A percentile compares a stretch with the other conserved stretches of the same genome.
Evolutionary conservation across 1,140 invertebrate species (phyloP).

Genomic region (Venustaconcha ellipsiformis): DNA sequence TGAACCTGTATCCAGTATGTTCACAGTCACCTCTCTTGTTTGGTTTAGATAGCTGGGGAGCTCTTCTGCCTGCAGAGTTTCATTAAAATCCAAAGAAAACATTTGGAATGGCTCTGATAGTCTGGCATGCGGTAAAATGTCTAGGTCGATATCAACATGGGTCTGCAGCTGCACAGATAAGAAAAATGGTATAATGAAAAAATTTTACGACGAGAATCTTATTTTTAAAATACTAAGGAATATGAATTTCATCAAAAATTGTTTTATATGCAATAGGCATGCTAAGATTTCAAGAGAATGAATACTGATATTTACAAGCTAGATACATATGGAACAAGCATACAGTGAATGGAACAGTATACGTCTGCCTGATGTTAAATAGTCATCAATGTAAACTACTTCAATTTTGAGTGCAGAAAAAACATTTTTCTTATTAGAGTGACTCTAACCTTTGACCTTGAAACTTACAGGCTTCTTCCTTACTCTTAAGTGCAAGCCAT

Average conservation of each 20-base stretch:
- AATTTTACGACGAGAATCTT: background rate
- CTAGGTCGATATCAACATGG: slow-evolving; percentile 58
- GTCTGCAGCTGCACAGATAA: slow-evolving; percentile 54
- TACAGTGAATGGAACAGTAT: no score
- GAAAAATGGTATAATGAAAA: background rate
- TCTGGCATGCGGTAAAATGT: slow-evolving; percentile 52
- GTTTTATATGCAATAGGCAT: background rate
- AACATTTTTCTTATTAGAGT: no score
- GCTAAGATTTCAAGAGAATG: background rate
- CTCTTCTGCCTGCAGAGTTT: slow-evolving; percentile 16
- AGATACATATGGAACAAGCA: background rate
- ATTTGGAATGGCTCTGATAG: slow-evolving; percentile 52
- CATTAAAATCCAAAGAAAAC: slow-evolving; percentile 50
- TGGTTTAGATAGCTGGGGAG: slow-evolving; percentile 42
- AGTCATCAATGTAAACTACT: background rate
- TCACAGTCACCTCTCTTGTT: slow-evolving; percentile 34
- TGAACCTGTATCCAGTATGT: slow-evolving; percentile 40
- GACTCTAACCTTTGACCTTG: no score
- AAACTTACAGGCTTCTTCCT: no score
- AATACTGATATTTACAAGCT: background rate
- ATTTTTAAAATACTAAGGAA: no score
- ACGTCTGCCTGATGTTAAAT: no score
- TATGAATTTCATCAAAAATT: background rate
- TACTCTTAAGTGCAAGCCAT: no score
- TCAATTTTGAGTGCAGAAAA: background rate